A percentile compares a stretch with the other conserved stretches of the same genome.
These are phyloP conservation scores for Oreochromis spilurus DNA, from an alignment of 2,113 vertebrate species.

Conservation along the genomic window DNA sequence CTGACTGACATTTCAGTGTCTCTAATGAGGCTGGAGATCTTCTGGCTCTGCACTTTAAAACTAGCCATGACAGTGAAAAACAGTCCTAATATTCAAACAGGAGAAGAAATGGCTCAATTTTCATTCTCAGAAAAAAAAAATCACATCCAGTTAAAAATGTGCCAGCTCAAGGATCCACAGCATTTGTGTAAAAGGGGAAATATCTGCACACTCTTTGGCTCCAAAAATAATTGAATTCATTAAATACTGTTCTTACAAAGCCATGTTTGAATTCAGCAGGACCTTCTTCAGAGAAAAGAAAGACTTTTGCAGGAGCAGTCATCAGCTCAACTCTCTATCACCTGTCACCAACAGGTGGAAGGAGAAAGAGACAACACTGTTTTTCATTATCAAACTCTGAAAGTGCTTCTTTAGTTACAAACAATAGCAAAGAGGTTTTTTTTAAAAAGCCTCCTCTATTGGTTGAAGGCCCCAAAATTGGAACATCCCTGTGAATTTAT, in stretches of 20 bases:
- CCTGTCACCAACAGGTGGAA: not conserved
- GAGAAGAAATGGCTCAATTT: not conserved
- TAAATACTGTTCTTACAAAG: not conserved
- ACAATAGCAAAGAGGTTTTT: not conserved
- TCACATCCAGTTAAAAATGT: not conserved
- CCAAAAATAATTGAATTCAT: not conserved
- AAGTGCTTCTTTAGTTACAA: not conserved
- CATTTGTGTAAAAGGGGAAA: not conserved
- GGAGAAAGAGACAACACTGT: not conserved
- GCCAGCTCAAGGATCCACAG: not conserved
- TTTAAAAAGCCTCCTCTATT: rapidly evolving
- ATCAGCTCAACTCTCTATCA: not conserved
- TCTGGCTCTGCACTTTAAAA: not conserved
- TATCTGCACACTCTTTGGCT: not conserved
- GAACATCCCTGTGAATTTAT: not conserved
- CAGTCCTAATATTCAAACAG: not conserved
- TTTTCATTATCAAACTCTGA: not conserved
- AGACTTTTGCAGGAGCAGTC: not conserved
- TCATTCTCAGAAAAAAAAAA: not conserved
- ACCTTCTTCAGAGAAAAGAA: not conserved
- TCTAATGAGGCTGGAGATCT: not conserved
- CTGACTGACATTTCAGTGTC: not conserved
- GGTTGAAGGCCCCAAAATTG: not conserved
- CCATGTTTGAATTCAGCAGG: not conserved
- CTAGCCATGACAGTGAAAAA: not conserved